Evolutionary conservation across 1,140 invertebrate species (phyloP).

Genomic region (Lucilia cuprina): DNA sequence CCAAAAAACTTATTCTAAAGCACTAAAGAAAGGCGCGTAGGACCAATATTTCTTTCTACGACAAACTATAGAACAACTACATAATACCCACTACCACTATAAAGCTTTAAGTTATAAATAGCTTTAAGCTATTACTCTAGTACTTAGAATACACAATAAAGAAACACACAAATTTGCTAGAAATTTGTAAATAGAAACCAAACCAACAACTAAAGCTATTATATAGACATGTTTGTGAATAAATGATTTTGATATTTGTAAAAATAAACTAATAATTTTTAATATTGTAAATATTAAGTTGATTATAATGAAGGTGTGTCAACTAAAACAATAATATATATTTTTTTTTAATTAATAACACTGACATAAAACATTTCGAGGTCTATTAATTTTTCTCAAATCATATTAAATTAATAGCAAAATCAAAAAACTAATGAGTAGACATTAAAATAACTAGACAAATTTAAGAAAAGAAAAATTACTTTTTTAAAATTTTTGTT

Average conservation of each 20-base stretch:
- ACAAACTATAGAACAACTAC: too few species aligned
- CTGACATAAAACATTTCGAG: conserved; percentile 20
- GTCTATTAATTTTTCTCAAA: conserved; percentile 20
- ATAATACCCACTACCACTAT: too few species aligned
- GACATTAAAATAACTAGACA: background rate
- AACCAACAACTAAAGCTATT: background rate
- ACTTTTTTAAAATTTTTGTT: too few species aligned
- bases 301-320: conserved; percentile 15
- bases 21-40: too few species aligned
- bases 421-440: background rate
- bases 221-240: background rate
- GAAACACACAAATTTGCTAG: background rate
- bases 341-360: conserved; percentile 22
- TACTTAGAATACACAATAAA: background rate
- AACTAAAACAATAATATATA: background rate
- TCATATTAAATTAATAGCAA: background rate
- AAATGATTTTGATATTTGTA: background rate
- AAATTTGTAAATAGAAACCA: background rate
- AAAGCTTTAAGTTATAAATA: background rate
- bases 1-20: too few species aligned
- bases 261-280: too few species aligned
- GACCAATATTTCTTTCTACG: too few species aligned
- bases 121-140: background rate
- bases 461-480: too few species aligned
- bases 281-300: too few species aligned